A percentile compares a stretch with the other conserved stretches of the same genome.
phyloP scores from a whole-genome alignment of 2,797 vertebrate species.

The Betta splendens region DNA sequence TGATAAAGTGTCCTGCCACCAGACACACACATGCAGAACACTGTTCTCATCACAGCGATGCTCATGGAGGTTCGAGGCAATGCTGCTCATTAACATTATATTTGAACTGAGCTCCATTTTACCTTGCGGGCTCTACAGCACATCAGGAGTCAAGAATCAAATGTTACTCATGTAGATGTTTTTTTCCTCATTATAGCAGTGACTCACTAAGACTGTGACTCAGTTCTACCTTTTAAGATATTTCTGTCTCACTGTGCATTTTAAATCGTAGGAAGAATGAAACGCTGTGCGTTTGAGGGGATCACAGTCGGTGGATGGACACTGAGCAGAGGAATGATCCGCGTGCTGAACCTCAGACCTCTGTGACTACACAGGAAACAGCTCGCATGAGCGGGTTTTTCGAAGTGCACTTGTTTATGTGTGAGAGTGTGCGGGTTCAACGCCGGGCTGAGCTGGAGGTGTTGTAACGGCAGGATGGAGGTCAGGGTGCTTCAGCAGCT shows the following conservation, averaged over 20 bases:
- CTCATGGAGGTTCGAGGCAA: too few relatives aligned
- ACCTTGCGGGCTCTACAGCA: too few relatives aligned
- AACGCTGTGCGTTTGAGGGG: too few relatives aligned
- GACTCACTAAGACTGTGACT: background rate
- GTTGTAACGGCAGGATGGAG: constrained; percentile 36
- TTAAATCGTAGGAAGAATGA: too few relatives aligned
- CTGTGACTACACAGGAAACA: background rate
- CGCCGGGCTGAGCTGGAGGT: constrained; percentile 12
- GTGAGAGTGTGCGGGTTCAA: constrained; percentile 5
- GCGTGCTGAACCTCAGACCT: too few relatives aligned
- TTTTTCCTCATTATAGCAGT: background rate
- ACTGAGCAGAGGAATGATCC: constrained; percentile 2
- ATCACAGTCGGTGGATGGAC: constrained; percentile 2
- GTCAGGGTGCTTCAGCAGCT: constrained; percentile 29
- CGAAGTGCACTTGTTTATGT: background rate
- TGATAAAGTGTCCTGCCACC: background rate
- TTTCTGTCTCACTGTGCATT: constrained; percentile 2
- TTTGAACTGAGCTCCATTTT: too few relatives aligned
- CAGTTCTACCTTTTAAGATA: background rate
- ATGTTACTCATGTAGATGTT: background rate
- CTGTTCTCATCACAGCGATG: too few relatives aligned
- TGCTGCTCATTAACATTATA: too few relatives aligned
- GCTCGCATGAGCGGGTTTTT: background rate
- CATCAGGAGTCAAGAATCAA: background rate
- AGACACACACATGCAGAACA: too few relatives aligned